phyloP scores from a whole-genome alignment of 2,797 vertebrate species.

The Mareca strepera region DNA sequence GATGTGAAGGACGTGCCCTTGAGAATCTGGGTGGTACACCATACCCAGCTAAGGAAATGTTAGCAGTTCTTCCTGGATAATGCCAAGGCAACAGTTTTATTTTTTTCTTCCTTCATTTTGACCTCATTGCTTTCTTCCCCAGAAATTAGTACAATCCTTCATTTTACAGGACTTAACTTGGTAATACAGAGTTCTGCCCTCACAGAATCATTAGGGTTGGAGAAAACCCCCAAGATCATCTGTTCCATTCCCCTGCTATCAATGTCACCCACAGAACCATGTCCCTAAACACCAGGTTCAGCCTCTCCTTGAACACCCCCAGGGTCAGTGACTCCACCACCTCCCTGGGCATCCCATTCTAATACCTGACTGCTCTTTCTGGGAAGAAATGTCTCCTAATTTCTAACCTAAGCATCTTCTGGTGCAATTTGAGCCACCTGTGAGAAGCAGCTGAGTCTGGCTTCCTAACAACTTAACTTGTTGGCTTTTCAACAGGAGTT shows the following conservation, averaged over 20 bases:
- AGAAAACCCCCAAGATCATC: no score
- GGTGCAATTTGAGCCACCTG: no score
- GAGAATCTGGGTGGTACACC: background rate
- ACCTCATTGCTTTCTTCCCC: background rate
- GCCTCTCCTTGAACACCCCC: no score
- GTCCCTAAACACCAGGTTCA: no score
- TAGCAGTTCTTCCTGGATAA: background rate
- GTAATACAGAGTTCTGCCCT: background rate
- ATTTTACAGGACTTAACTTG: background rate
- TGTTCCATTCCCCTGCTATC: no score
- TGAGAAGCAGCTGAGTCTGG: background rate
- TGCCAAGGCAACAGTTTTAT: background rate
- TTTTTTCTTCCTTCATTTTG: background rate
- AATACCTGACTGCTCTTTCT: no score
- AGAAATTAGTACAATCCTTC: background rate
- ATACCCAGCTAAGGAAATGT: background rate
- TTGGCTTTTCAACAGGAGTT: slow-evolving; percentile 32
- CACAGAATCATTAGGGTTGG: no score
- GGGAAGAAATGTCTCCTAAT: no score
- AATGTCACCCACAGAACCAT: no score
- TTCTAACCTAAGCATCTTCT: no score
- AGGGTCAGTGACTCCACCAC: no score
- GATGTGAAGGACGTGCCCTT: background rate
- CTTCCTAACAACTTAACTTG: slow-evolving; percentile 23
- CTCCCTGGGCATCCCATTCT: no score